Evolutionary conservation across 2,888 invertebrate species (phyloP).

Genomic region (Nymphalis polychloros): DNA sequence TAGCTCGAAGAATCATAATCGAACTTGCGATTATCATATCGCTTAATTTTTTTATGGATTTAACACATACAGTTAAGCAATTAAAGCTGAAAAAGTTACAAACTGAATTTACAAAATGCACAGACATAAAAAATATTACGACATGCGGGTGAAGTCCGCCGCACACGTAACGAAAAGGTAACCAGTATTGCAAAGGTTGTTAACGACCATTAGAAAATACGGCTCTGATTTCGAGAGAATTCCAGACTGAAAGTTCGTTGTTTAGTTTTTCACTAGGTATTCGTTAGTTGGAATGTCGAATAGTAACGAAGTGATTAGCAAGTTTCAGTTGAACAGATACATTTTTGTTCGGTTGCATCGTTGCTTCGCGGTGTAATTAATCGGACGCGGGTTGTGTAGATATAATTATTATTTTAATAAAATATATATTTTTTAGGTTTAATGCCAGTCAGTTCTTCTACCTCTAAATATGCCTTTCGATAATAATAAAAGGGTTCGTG

Average conservation of each 20-base stretch:
- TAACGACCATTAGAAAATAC: slow-evolving; percentile 6
- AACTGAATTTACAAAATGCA: background rate
- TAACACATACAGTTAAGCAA: background rate
- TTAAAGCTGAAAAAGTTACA: background rate
- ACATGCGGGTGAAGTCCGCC: slow-evolving; percentile 1
- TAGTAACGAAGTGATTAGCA: slow-evolving; percentile 6
- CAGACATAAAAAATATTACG: background rate
- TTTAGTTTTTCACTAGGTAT: slow-evolving; percentile 6
- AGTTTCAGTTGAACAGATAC: background rate
- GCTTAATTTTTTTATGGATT: too few relatives aligned
- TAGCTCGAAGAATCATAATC: too few relatives aligned
- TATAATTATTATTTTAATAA: too few relatives aligned
- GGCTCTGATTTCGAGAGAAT: slow-evolving; percentile 7
- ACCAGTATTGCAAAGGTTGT: slow-evolving; percentile 12
- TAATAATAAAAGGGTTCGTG: too few relatives aligned
- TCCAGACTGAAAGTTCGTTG: slow-evolving; percentile 1
- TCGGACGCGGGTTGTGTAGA: too few relatives aligned
- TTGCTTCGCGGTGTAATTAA: too few relatives aligned
- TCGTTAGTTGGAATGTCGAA: slow-evolving; percentile 8
- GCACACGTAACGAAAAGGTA: slow-evolving; percentile 3
- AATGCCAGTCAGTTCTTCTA: too few relatives aligned
- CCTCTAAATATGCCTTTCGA: too few relatives aligned
- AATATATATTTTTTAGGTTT: too few relatives aligned
- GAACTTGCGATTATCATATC: too few relatives aligned
- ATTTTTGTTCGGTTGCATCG: too few relatives aligned